These are phyloP conservation scores for Phylloscopus trochiloides DNA, from an alignment of 2,113 vertebrate species.

Conservation along the genomic window DNA sequence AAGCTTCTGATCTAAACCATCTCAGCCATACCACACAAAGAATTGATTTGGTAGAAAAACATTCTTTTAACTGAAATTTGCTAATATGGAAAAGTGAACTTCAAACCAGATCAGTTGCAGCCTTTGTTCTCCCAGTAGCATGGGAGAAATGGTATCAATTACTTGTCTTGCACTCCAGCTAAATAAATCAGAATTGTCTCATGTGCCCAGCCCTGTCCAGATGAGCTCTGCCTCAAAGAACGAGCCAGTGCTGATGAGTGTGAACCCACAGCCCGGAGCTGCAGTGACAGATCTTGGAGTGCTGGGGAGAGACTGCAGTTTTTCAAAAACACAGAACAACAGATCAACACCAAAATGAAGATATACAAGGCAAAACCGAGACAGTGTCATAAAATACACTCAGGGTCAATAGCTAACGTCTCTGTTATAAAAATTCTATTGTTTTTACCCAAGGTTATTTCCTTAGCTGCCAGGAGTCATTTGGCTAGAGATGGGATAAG, in stretches of 20 bases:
- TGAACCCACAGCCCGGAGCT: rapidly evolving
- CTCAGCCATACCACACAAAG: background rate
- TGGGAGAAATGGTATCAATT: background rate
- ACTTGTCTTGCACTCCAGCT: background rate
- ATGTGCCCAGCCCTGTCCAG: background rate
- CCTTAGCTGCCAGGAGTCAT: slow-evolving; percentile 45
- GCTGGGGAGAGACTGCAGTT: background rate
- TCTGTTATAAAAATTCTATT: slow-evolving; percentile 16
- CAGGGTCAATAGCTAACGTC: background rate
- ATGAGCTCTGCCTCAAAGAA: background rate
- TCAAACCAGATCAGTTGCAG: background rate
- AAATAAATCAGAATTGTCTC: background rate
- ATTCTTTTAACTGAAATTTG: background rate
- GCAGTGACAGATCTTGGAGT: background rate
- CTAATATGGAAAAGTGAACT: background rate
- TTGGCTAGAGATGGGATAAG: background rate
- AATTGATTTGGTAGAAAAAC: background rate
- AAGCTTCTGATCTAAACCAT: background rate
- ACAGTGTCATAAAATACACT: slow-evolving; percentile 5
- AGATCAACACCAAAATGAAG: slow-evolving; percentile 21
- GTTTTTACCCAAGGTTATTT: slow-evolving; percentile 51
- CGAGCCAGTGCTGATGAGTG: background rate
- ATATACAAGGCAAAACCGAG: slow-evolving; percentile 13
- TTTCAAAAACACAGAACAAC: background rate
- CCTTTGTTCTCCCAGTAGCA: background rate